Evolutionary conservation across 1,140 invertebrate species (phyloP).

Genomic region (Coelopa frigida): DNA sequence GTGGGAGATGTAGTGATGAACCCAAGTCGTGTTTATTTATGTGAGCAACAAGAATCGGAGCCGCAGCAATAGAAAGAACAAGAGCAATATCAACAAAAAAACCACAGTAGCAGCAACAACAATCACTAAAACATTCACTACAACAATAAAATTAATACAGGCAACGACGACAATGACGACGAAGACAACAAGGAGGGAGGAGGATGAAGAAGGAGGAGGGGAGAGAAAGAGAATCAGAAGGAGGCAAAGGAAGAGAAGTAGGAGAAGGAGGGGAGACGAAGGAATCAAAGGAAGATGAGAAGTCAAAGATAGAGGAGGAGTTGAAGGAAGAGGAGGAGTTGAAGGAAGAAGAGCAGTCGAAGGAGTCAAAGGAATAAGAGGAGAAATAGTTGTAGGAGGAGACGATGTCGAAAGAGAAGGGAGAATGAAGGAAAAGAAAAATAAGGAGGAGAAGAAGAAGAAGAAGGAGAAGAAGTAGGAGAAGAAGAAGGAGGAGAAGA

Average conservation of each 20-base stretch:
- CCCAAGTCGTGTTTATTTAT: no score
- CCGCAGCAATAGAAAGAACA: no score
- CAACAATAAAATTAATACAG: no score
- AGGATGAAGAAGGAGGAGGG: background rate
- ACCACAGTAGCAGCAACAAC: no score
- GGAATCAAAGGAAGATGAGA: background rate
- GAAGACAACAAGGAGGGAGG: slow-evolving; percentile 15
- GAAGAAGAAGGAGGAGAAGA: no score
- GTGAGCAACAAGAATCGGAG: no score
- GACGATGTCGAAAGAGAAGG: slow-evolving; percentile 14
- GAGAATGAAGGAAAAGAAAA: background rate
- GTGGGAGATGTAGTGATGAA: no score
- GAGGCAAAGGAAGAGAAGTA: no score
- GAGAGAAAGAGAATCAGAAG: no score
- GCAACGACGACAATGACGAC: no score
- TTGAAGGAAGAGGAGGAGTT: background rate
- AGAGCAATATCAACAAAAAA: no score
- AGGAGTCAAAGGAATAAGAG: background rate
- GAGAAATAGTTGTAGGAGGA: slow-evolving; percentile 14
- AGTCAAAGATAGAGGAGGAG: background rate
- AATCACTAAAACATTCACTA: no score
- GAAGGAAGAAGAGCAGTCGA: background rate
- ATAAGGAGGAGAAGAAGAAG: background rate
- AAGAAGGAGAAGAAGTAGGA: background rate
- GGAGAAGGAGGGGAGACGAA: background rate